Conservation (phyloP, 2,797 vertebrate genomes). For the Cheirogaleus major region DNA sequence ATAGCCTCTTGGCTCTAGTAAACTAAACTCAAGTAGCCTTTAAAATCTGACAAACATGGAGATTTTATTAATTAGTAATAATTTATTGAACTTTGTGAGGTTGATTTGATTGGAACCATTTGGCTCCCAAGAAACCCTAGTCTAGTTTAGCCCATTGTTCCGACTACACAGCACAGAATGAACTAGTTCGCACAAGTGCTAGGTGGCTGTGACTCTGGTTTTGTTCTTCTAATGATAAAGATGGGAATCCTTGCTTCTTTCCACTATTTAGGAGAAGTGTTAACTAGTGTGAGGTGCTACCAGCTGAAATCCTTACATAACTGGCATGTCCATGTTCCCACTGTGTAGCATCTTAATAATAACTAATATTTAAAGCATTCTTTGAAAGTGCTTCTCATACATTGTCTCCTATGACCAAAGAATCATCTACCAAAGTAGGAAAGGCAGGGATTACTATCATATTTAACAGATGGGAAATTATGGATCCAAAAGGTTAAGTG, state of each 20-base stretch:
- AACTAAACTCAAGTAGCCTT: neutral
- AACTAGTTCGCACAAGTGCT: rapidly evolving
- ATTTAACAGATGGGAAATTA: neutral
- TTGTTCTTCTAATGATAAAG: neutral
- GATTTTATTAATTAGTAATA: neutral
- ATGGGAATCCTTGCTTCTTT: neutral
- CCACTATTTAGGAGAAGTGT: neutral
- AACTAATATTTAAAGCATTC: neutral
- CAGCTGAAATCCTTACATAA: neutral
- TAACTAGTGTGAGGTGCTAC: neutral
- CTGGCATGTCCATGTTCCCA: rapidly evolving
- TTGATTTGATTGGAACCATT: neutral
- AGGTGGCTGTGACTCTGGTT: neutral
- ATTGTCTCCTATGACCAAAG: neutral
- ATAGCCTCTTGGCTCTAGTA: neutral
- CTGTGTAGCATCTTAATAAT: neutral
- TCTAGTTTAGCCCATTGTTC: neutral
- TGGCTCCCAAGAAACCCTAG: neutral
- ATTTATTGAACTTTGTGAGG: neutral
- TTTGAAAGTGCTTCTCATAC: neutral
- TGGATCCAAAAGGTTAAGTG: neutral
- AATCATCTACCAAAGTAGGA: neutral
- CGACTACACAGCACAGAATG: too few relatives aligned
- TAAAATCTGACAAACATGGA: neutral
- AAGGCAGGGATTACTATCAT: neutral